Evolutionary conservation across 2,797 vertebrate genomes (phyloP).

Genomic region (Poeciliopsis turneri): DNA sequence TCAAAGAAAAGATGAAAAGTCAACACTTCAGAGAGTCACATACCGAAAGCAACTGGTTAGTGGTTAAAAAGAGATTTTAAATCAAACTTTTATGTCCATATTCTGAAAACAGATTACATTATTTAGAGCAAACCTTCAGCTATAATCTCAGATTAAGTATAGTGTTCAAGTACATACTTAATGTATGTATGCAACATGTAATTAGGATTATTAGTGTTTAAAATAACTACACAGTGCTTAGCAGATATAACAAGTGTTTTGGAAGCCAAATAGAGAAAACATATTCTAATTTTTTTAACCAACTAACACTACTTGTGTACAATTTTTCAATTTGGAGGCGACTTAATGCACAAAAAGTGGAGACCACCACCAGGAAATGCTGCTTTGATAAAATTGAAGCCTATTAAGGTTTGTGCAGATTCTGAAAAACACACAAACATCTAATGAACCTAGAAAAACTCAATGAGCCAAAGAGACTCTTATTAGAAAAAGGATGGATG

Average conservation of each 20-base stretch:
- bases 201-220: neutral
- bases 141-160: neutral
- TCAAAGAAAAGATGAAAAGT: neutral
- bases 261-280: neutral
- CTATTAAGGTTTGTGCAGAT: conserved; percentile 1
- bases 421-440: neutral
- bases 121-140: neutral
- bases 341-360: neutral
- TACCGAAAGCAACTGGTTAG: neutral
- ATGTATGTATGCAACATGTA: neutral
- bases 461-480: conserved; percentile 5
- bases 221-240: neutral
- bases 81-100: neutral
- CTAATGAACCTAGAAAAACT: conserved; percentile 2
- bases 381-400: neutral
- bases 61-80: neutral
- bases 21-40: neutral
- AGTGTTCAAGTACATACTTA: neutral
- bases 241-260: neutral
- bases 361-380: neutral
- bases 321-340: neutral
- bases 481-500: conserved; percentile 10
- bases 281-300: neutral
- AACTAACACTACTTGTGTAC: neutral
- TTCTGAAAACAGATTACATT: neutral